Evolutionary conservation across 2,113 vertebrate genomes (phyloP).

Genomic region (Chauna torquata): DNA sequence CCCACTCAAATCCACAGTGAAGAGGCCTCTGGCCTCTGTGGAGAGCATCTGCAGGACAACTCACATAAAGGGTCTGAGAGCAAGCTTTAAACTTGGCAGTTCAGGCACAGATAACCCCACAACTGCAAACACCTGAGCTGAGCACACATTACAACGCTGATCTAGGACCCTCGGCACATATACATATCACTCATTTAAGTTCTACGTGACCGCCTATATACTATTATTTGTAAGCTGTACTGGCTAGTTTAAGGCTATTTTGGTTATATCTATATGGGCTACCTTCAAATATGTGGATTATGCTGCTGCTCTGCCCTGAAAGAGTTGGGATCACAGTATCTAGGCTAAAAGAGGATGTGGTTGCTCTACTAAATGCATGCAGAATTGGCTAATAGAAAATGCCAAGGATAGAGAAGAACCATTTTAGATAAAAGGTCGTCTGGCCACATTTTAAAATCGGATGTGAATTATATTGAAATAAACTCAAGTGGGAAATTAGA

Average conservation of each 20-base stretch:
- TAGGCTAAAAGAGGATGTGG: not conserved
- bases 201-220: accelerated
- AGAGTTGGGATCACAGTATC: not conserved
- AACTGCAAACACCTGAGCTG: accelerated
- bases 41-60: not conserved
- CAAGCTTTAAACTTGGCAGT: not conserved
- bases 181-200: not conserved
- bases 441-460: not conserved
- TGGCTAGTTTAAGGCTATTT: not conserved
- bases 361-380: not conserved
- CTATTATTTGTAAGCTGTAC: not conserved
- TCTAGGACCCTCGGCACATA: too few species aligned
- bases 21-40: not conserved
- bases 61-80: not conserved
- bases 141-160: not conserved
- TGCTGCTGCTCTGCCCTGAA: not conserved
- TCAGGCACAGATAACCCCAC: not conserved
- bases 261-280: not conserved
- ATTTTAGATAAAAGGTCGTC: not conserved
- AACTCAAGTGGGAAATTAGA: not conserved
- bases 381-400: not conserved
- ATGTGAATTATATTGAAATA: not conserved
- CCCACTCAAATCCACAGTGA: accelerated
- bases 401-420: not conserved
- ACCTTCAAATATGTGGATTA: not conserved